These are phyloP conservation scores for Aphodius granarius DNA, from an alignment of 2,888 invertebrate genomes.

Conservation along the genomic window DNA sequence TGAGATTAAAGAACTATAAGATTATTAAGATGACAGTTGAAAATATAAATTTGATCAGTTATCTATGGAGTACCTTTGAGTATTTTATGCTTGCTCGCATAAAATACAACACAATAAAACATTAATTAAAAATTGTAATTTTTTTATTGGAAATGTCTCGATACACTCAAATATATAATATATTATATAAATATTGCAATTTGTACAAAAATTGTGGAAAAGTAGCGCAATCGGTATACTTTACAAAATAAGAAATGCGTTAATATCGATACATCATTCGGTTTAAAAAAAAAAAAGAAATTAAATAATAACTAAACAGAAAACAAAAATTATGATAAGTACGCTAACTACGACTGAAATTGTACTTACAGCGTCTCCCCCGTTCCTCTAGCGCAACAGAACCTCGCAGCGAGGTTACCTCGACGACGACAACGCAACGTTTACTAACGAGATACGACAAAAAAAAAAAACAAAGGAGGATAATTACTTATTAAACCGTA, in stretches of 20 bases:
- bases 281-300: neutral
- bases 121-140: neutral
- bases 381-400: neutral
- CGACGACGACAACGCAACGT: neutral
- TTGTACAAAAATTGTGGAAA: constrained; percentile 11
- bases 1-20: too few relatives aligned
- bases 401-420: neutral
- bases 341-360: neutral
- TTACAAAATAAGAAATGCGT: neutral
- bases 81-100: too few relatives aligned
- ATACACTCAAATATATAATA: neutral
- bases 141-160: neutral
- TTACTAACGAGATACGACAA: neutral
- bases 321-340: neutral
- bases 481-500: neutral
- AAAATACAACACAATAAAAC: too few relatives aligned
- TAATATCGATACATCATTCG: neutral
- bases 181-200: constrained; percentile 8
- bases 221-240: neutral
- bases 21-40: too few relatives aligned
- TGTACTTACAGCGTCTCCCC: neutral
- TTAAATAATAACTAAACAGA: neutral
- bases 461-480: neutral
- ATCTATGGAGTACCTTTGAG: too few relatives aligned
- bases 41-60: too few relatives aligned